Base-by-base conservation (phyloP, 2,888 invertebrate species). In the Ctena decussata region DNA sequence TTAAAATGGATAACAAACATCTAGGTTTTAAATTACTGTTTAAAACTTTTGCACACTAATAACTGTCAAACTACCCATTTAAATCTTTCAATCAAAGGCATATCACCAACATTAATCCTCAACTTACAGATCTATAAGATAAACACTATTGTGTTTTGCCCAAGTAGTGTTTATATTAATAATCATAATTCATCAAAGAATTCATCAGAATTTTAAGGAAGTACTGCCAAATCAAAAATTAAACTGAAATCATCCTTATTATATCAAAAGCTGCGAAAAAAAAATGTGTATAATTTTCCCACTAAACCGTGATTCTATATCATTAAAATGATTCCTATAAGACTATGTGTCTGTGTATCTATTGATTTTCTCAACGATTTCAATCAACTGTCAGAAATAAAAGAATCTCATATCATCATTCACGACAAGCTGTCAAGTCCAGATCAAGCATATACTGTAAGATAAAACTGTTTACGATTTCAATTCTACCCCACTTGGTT, bases 401-500 rank as follows among this genome's bases (percentile, higher is more conserved):
- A 71, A 78, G 65, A 65, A 65, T 65, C 65, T 65, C 65, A 65
- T 80, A 39, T 75, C 78, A 86, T 86, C 86, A 77, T 39, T 86
- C 86, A 83, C 81, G 86, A 80, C 86, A 84, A 72, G 70, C 82
- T 77, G 80, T 85, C 87, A 87, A 86, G 82, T 75, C 83, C 80
- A 73, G 83, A 83, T 86, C 75, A 78, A 79, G 77, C 65, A 78
- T 80, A 87, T 78, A 83, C 76, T 87, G 72, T 79, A 82, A 82
- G 82, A 89, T 86, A 80, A 80, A 82, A 80, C 82, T 80, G 70
- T 65, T 60, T 73, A 71, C 32, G 60, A 78, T 81, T 57, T 75
- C 78, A 65, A 84, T 83, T 71, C 85, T 87, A 89, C 91, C 91
- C 89, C 84, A 86, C 89, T 87, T 88, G 87, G 88, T 85, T 88